These are phyloP conservation scores for Heteronetta atricapilla DNA, from an alignment of 2,113 vertebrate genomes.

Conservation along the genomic window DNA sequence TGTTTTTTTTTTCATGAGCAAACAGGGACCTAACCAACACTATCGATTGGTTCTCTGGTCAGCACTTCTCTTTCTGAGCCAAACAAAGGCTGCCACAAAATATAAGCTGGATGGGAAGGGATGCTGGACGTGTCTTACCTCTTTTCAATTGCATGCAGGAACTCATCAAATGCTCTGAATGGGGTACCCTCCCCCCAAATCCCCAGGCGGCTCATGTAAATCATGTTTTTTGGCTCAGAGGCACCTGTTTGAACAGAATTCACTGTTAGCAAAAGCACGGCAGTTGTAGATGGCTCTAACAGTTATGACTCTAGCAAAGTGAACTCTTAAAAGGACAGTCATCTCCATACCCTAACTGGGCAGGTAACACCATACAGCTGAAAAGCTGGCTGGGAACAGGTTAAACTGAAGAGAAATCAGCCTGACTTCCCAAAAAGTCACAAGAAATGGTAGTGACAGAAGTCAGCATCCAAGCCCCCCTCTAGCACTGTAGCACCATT, in stretches of 20 bases:
- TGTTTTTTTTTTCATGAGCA: background rate
- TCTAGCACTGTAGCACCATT: background rate
- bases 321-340: background rate
- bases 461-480: background rate
- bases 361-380: background rate
- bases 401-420: background rate
- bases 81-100: background rate
- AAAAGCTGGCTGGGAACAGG: background rate
- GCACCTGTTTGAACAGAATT: constrained; percentile 81
- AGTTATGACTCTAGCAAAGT: background rate
- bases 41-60: background rate
- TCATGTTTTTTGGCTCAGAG: constrained; percentile 99
- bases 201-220: constrained; percentile 98
- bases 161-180: constrained; percentile 93
- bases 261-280: background rate
- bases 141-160: constrained; percentile 95
- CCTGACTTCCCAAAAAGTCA: background rate
- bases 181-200: constrained; percentile 98
- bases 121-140: constrained; percentile 75
- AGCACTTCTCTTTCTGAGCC: background rate
- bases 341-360: background rate
- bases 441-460: background rate
- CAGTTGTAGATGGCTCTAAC: background rate
- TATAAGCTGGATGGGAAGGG: accelerated
- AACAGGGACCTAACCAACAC: too few relatives aligned